Evolutionary conservation across 2,113 vertebrate species (phyloP), one percentile per base, ranked within the genome.

Genomic region (Neogobius melanostomus): DNA sequence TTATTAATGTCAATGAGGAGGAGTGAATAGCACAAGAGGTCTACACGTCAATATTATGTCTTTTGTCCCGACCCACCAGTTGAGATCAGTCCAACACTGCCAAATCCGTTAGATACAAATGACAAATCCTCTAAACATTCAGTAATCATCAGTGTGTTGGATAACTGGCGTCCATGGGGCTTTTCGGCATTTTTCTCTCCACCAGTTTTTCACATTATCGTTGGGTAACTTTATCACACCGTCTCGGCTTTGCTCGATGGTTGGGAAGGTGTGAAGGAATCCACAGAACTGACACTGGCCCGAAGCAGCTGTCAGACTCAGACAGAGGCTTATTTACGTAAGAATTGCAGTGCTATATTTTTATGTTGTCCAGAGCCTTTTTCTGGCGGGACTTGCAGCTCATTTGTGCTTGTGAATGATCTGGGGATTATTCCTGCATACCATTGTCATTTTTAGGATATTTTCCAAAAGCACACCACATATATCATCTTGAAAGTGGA

Each of bases 241-340:
- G 28, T 36, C 28, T 36, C 28, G 3, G 53, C 17, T 28, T 28
- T 56, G 8, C 53, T 56, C 28, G 16, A 17, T 53, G 52, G 53
- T 56, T 56, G 4, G 28, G 53, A 56, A 6, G 17, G 53, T 56
- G 53, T 56, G 53, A 56, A 56, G 53, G 53, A 56, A 56, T 56
- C 11, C 28, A 28, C 53, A 28, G 17, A 56, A 21, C 10, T 28
- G 28, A 56, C 53, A 28, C 17, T 12, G 53, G 53, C 11, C 53
- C 28, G 6, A 21, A 28, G 5, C 11, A 21, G 21, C n/a, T 28
- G 1, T 56, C 53, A 56, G 17, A 56, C 53, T 6, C 17, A 28
- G 17, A 28, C n/a, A 56, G 17, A 56, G 53, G n/a, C 16, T 56
- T 16, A 56, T 56, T 11, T 17, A 28, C 17, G 17, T 28, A 21